A percentile compares a stretch with the other conserved stretches of the same genome.
Evolutionary conservation across 2,888 invertebrate species (phyloP).

Genomic region (Hypomecis punctinalis): DNA sequence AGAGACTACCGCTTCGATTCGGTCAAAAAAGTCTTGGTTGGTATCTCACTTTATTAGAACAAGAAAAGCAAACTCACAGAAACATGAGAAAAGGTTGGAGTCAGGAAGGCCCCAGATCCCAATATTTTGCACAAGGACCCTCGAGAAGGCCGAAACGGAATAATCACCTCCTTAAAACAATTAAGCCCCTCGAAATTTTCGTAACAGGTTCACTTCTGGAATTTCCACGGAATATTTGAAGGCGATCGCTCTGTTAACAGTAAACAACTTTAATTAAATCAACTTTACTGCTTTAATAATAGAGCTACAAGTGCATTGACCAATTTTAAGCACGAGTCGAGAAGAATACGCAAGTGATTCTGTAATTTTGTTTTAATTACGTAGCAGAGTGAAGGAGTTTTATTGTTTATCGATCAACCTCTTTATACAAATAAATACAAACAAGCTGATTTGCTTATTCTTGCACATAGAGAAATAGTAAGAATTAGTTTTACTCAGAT

Average conservation of each 20-base stretch:
- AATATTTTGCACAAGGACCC: slow-evolving; percentile 1
- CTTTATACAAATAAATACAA: too few relatives aligned
- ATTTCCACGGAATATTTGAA: slow-evolving; percentile 12
- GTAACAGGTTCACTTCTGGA: slow-evolving; percentile 13
- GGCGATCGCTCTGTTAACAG: slow-evolving; percentile 5
- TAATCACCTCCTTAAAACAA: slow-evolving; percentile 22
- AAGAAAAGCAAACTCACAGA: not conserved
- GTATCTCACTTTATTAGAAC: too few relatives aligned
- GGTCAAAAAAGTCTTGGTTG: too few relatives aligned
- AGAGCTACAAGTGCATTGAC: not conserved
- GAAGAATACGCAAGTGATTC: too few relatives aligned
- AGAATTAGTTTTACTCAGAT: too few relatives aligned
- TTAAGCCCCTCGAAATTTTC: slow-evolving; percentile 15
- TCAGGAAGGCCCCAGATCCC: not conserved
- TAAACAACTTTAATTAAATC: slow-evolving; percentile 10
- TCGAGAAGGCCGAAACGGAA: slow-evolving; percentile 8
- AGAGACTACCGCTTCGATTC: too few relatives aligned
- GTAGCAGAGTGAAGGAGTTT: too few relatives aligned
- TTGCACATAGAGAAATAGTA: too few relatives aligned
- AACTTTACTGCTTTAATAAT: not conserved
- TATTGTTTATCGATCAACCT: too few relatives aligned
- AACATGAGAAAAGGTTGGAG: not conserved
- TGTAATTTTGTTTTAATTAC: too few relatives aligned
- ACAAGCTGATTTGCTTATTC: too few relatives aligned
- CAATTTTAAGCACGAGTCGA: not conserved